Percentiles rank a stretch among this genome's conserved stretches.
Evolutionary conservation across 2,113 vertebrate genomes (phyloP).

Genomic region (Psilopogon haemacephalus): DNA sequence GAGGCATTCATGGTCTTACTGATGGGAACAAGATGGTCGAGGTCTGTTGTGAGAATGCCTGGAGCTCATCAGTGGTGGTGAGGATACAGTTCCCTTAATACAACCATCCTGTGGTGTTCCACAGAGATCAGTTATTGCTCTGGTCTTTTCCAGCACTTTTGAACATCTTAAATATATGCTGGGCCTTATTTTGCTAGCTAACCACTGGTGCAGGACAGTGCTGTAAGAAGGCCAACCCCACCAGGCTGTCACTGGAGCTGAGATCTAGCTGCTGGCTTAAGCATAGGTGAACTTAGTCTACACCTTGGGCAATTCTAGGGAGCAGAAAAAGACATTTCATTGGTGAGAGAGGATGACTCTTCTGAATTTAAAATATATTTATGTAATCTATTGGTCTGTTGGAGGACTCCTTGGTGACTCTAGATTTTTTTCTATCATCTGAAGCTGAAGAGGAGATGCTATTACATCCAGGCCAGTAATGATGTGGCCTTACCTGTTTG

Average conservation of each 20-base stretch:
- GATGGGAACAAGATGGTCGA: fast-evolving
- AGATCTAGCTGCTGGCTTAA: not conserved
- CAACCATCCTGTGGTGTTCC: not conserved
- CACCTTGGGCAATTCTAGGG: not conserved
- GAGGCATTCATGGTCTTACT: not conserved
- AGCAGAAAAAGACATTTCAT: not conserved
- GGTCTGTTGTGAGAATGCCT: not conserved
- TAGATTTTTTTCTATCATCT: not conserved
- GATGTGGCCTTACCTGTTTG: not conserved
- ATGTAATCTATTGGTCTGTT: not conserved
- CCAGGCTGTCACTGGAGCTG: not conserved
- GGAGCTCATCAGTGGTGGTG: not conserved
- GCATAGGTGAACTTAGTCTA: not conserved
- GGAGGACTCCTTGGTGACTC: not conserved
- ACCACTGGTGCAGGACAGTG: not conserved
- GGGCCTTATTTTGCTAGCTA: not conserved
- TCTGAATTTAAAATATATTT: not conserved
- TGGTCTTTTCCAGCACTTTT: not conserved
- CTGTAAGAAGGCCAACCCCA: not conserved
- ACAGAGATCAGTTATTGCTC: not conserved
- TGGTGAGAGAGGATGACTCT: not conserved
- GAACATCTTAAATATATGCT: not conserved
- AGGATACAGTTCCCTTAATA: not conserved
- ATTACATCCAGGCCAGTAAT: not conserved
- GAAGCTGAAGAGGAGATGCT: not conserved